A percentile compares a stretch with the other conserved stretches of the same genome.
phyloP scores from a whole-genome alignment of 2,113 vertebrate genomes.

The Ascaphus truei region DNA sequence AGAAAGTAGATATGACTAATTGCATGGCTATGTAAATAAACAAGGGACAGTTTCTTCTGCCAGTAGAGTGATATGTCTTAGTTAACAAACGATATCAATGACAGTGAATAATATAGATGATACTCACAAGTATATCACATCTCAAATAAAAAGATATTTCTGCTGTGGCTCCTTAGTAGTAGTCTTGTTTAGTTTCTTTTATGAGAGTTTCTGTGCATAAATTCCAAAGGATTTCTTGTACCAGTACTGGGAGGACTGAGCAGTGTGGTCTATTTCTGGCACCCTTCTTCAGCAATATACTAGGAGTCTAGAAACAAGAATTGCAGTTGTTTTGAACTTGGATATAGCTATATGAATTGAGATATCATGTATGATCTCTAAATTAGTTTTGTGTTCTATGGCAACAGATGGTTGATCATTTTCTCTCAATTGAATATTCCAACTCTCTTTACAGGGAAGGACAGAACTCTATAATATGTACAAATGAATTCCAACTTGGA shows the following conservation, averaged over 20 bases:
- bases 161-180: not conserved
- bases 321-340: not conserved
- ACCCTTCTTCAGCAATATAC: not conserved
- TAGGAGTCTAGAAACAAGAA: not conserved
- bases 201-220: not conserved
- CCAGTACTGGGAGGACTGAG: not conserved
- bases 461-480: no score
- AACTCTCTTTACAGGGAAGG: not conserved
- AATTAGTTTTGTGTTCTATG: not conserved
- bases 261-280: not conserved
- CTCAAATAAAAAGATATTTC: constrained; percentile 25
- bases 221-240: not conserved
- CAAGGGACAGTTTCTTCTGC: constrained; percentile 19
- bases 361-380: constrained; percentile 1
- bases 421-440: not conserved
- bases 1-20: not conserved
- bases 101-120: constrained; percentile 27
- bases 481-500: no score
- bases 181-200: not conserved
- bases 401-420: not conserved
- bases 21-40: not conserved
- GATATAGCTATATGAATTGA: not conserved
- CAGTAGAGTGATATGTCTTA: constrained; percentile 12
- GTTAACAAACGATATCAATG: constrained; percentile 17
- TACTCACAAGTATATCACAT: constrained; percentile 18